phyloP scores from a whole-genome alignment of 2,888 invertebrate species.

The Tricholauxania praeusta region DNA sequence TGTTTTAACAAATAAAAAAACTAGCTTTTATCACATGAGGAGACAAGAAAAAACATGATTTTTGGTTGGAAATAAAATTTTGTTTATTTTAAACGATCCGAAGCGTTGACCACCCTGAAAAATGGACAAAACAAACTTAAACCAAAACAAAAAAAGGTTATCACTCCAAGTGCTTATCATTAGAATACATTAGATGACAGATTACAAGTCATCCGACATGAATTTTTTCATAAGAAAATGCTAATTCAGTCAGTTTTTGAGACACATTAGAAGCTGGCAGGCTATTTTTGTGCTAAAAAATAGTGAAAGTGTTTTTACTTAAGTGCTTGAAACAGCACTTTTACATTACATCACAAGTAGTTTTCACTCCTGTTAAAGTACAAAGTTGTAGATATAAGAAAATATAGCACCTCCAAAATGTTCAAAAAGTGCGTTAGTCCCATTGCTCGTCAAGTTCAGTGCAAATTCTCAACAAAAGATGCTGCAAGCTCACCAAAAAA shows the following conservation, averaged over 20 bases:
- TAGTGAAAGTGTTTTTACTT: constrained; percentile 21
- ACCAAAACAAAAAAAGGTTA: constrained; percentile 1
- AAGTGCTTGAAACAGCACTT: no score
- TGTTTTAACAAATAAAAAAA: no score
- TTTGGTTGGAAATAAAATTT: no score
- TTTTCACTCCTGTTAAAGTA: not conserved
- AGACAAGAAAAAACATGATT: no score
- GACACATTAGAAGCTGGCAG: not conserved
- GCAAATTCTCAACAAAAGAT: constrained; percentile 26
- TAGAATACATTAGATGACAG: not conserved
- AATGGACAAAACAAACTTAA: no score
- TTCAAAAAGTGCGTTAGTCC: constrained; percentile 43
- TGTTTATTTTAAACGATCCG: no score
- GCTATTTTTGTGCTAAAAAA: not conserved
- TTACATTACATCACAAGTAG: not conserved
- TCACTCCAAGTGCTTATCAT: not conserved
- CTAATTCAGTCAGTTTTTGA: no score
- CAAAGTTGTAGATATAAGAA: not conserved
- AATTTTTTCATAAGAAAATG: no score
- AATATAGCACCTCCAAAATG: constrained; percentile 25
- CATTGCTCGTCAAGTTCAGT: constrained; percentile 26
- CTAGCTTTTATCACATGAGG: no score
- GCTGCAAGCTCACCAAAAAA: constrained; percentile 33
- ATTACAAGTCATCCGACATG: not conserved
- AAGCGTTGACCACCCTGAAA: no score